Conservation (phyloP, 2,888 invertebrate species). For the Lycocerus yunnanus region DNA sequence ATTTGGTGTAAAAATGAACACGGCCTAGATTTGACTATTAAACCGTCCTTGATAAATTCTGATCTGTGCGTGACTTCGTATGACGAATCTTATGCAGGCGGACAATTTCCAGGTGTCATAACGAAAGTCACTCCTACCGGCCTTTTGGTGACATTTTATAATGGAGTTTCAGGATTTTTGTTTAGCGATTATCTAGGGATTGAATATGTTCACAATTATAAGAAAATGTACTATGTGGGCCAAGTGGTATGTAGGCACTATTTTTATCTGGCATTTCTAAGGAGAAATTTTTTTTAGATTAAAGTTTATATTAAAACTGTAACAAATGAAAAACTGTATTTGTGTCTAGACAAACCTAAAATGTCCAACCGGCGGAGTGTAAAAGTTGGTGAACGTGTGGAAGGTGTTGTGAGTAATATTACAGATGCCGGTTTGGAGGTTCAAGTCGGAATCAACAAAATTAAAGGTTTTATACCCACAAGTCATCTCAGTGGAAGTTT, state of each 20-base stretch:
- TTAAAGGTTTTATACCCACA: constrained; percentile 1
- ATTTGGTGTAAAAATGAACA: constrained; percentile 61
- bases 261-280: constrained; percentile 29
- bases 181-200: constrained; percentile 47
- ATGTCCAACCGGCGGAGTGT: neutral
- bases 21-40: constrained; percentile 66
- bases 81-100: constrained; percentile 58
- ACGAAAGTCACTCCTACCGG: constrained; percentile 57
- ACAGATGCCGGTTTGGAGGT: constrained; percentile 1
- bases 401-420: constrained; percentile 1
- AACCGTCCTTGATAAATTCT: constrained; percentile 65
- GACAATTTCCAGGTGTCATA: constrained; percentile 62
- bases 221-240: constrained; percentile 61
- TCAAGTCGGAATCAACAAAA: neutral
- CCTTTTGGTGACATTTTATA: constrained; percentile 64
- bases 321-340: constrained; percentile 54
- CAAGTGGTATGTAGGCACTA: constrained; percentile 60
- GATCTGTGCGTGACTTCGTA: constrained; percentile 60
- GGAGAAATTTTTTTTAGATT: constrained; percentile 54
- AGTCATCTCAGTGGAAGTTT: constrained; percentile 12
- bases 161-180: constrained; percentile 60
- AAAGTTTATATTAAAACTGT: constrained; percentile 57
- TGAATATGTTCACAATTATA: constrained; percentile 39
- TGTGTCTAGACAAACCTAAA: constrained; percentile 51
- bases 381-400: neutral